These are phyloP conservation scores for Campoletis sonorensis DNA, from an alignment of 1,140 invertebrate species.

Conservation along the genomic window DNA sequence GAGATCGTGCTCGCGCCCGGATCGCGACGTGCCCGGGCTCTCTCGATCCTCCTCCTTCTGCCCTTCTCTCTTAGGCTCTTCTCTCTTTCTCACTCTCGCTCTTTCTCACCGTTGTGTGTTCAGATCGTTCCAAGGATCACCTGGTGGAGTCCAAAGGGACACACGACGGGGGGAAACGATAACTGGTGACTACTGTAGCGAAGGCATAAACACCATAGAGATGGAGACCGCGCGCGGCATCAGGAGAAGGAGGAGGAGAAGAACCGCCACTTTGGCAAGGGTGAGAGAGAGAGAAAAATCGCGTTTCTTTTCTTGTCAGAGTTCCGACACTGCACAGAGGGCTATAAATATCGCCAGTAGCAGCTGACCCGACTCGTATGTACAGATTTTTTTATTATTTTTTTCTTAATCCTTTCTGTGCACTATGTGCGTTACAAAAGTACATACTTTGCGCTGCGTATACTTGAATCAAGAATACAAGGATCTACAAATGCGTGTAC, in stretches of 20 bases:
- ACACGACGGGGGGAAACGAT: slow-evolving; percentile 18
- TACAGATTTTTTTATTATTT: slow-evolving; percentile 12
- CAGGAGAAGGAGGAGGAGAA: slow-evolving; percentile 10
- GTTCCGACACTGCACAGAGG: slow-evolving; percentile 39
- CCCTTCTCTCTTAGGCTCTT: background rate
- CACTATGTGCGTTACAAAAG: slow-evolving; percentile 28
- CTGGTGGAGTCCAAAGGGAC: slow-evolving; percentile 17
- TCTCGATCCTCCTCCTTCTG: slow-evolving; percentile 18
- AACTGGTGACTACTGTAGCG: slow-evolving; percentile 20
- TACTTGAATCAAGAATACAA: background rate
- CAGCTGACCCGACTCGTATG: slow-evolving; percentile 27
- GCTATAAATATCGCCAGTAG: slow-evolving; percentile 41
- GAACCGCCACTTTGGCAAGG: slow-evolving; percentile 30
- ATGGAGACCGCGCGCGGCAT: slow-evolving; percentile 12
- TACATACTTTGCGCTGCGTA: slow-evolving; percentile 3
- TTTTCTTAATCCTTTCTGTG: slow-evolving; percentile 7
- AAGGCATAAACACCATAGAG: background rate
- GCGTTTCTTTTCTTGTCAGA: slow-evolving; percentile 40
- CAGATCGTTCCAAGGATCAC: slow-evolving; percentile 37
- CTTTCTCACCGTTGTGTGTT: slow-evolving; percentile 26
- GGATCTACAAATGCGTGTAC: background rate
- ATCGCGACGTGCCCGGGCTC: slow-evolving; percentile 41
- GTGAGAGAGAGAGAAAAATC: slow-evolving; percentile 29
- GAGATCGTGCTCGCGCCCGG: slow-evolving; percentile 45
- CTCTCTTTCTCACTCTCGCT: slow-evolving; percentile 11